phyloP scores from a whole-genome alignment of 2,888 invertebrate species.

The Drosophila basisetae region DNA sequence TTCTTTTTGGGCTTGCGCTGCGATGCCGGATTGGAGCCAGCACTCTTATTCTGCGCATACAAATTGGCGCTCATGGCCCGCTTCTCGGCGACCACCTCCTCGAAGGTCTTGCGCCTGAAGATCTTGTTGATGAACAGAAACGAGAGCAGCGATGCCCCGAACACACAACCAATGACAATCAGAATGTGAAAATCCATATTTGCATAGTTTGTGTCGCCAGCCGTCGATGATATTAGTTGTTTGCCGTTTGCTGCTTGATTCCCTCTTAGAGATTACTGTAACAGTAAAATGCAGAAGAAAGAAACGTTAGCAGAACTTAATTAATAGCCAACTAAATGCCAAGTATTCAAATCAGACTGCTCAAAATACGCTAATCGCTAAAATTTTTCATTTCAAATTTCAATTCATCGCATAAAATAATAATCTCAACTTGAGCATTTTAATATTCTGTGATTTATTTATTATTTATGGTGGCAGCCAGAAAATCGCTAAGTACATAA shows the following conservation, averaged over 20 bases:
- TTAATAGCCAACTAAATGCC: neutral
- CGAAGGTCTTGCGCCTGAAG: slow-evolving; percentile 85
- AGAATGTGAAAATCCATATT: slow-evolving; percentile 85
- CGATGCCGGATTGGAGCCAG: slow-evolving; percentile 49
- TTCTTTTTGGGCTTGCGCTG: slow-evolving; percentile 83
- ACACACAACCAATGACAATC: slow-evolving; percentile 85
- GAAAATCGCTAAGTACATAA: neutral
- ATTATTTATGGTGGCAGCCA: neutral
- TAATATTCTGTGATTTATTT: neutral
- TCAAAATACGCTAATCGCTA: neutral
- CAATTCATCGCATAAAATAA: neutral
- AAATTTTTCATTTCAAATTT: neutral
- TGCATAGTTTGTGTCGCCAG: slow-evolving; percentile 78
- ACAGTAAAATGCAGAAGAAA: neutral
- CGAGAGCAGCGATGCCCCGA: slow-evolving; percentile 84
- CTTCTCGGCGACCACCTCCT: slow-evolving; percentile 85
- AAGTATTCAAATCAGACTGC: neutral
- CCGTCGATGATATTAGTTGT: slow-evolving; percentile 8
- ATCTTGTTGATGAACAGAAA: slow-evolving; percentile 85
- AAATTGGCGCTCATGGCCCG: slow-evolving; percentile 84
- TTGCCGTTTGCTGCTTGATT: slow-evolving; percentile 12
- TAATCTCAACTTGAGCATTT: neutral
- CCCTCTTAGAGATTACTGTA: slow-evolving; percentile 34
- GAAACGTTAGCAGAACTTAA: neutral
- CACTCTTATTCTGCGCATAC: slow-evolving; percentile 80